Evolutionary conservation across 2,113 vertebrate species (phyloP), one percentile per base, ranked within the genome.

Genomic region (Scatophagus argus): DNA sequence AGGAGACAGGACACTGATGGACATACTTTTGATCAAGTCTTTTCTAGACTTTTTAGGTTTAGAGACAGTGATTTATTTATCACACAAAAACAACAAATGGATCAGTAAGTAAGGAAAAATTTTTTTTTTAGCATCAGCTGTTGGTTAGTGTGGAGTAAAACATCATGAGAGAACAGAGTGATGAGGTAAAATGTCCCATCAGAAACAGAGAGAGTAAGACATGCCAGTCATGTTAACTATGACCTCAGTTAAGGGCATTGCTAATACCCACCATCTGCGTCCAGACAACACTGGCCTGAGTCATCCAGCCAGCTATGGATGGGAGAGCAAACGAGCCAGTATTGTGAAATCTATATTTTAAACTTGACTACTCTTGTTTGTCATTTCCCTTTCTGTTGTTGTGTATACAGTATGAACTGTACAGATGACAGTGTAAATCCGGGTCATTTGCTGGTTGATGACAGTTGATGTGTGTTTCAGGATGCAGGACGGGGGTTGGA

Each of bases 401-500:
- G 39, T 55, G 16, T 38, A 21, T 25, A 23, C n/a, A 43, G 23
- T 60, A 19, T 38, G 29, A 31, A 46, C 36, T 56, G 43, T 73
- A 0, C 31, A 31, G 43, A 43, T 11, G 38, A 41, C 43, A 19
- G 5, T 72, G 34, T 84, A 11, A 65, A 32, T 47, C 10, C 62
- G 13, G 75, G 46, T 56, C 8, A 41, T 29, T 21, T 66, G 23
- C 25, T 32, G 31, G 9, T 52, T 63, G 49, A 39, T 67, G 10
- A 51, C 11, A 29, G 25, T 6, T 23, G 17, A 5, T 73, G 6
- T 88, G 67, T 78, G 10, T 95, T 96, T 49, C 92, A 98, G 96
- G 86, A 96, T 96, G 93, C 95, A 96, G 93, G 95, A 96, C 88
- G 92, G 92, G 94, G 94, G 88, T 88, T 88, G 92, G 93, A 95